Evolutionary conservation across 2,888 invertebrate species (phyloP).

Genomic region (Ichneumon xanthorius): DNA sequence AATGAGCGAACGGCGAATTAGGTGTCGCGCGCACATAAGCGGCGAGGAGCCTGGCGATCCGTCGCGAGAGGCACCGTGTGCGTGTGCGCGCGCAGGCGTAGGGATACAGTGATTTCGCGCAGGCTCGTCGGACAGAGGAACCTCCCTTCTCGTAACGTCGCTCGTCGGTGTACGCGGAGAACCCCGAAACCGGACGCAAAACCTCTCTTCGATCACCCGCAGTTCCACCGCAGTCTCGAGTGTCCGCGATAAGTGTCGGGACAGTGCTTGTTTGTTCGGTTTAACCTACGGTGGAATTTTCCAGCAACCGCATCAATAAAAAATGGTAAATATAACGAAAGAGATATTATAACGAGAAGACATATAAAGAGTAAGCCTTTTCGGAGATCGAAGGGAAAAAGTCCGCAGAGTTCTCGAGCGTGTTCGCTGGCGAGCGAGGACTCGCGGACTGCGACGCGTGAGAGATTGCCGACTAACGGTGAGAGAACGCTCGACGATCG

Average conservation of each 20-base stretch:
- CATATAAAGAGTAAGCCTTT: background rate
- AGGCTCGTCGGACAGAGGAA: constrained; percentile 77
- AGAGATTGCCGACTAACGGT: constrained; percentile 23
- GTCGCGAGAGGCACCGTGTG: constrained; percentile 18
- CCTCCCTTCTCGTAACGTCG: constrained; percentile 82
- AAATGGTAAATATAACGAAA: constrained; percentile 82
- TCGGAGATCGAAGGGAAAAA: background rate
- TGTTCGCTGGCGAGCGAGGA: background rate
- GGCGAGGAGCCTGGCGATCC: constrained; percentile 27
- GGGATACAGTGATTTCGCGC: constrained; percentile 76
- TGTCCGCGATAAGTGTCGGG: constrained; percentile 81
- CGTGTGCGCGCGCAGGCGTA: constrained; percentile 76
- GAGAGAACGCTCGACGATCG: constrained; percentile 4
- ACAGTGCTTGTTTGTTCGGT: constrained; percentile 79
- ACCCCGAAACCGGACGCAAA: constrained; percentile 80
- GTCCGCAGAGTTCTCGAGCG: background rate
- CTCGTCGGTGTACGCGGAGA: constrained; percentile 78
- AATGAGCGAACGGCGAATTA: background rate
- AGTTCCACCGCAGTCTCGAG: constrained; percentile 80
- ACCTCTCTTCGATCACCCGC: constrained; percentile 70
- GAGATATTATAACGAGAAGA: constrained; percentile 65
- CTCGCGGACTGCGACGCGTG: constrained; percentile 16
- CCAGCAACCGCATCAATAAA: constrained; percentile 76
- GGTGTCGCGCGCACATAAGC: background rate
- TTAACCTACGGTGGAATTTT: constrained; percentile 74